Percentiles rank a stretch among this genome's conserved stretches.
phyloP scores from a whole-genome alignment of 1,140 invertebrate species.

The Aphelinus certus region DNA sequence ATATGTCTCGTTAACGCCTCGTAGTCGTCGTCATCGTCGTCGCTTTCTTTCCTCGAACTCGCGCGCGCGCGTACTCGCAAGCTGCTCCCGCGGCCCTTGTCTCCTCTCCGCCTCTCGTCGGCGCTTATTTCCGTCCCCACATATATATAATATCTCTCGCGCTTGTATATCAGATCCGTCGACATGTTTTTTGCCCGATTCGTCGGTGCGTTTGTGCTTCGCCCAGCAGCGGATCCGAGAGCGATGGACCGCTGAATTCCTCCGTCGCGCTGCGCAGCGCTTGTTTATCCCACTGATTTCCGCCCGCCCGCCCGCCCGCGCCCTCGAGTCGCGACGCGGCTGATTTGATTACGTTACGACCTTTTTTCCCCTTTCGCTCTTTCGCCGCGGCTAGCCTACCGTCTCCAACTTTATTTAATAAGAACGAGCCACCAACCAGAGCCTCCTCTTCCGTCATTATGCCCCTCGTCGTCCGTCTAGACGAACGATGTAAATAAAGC shows the following conservation, averaged over 20 bases:
- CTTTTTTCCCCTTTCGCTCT: background rate
- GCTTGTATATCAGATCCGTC: no score
- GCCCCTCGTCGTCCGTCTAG: no score
- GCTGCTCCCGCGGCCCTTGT: background rate
- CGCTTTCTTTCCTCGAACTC: slow-evolving; percentile 27
- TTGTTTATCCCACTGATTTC: slow-evolving; percentile 11
- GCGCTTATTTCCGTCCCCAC: background rate
- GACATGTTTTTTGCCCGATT: no score
- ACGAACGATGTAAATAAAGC: no score
- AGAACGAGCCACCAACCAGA: background rate
- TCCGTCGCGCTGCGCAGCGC: no score
- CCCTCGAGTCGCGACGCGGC: background rate
- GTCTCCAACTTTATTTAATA: slow-evolving; percentile 2
- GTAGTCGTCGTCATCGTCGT: background rate
- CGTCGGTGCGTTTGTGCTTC: no score
- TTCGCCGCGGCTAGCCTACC: background rate
- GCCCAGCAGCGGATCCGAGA: no score
- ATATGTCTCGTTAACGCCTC: slow-evolving; percentile 14
- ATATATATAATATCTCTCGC: background rate
- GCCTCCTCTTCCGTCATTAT: no score
- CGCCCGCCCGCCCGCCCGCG: no score
- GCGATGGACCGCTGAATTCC: no score
- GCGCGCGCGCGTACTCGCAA: no score
- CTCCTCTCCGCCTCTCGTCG: background rate
- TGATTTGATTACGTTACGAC: slow-evolving; percentile 19